Evolutionary conservation across 1,140 invertebrate species (phyloP).

Genomic region (Pogonomyrmex californicus): DNA sequence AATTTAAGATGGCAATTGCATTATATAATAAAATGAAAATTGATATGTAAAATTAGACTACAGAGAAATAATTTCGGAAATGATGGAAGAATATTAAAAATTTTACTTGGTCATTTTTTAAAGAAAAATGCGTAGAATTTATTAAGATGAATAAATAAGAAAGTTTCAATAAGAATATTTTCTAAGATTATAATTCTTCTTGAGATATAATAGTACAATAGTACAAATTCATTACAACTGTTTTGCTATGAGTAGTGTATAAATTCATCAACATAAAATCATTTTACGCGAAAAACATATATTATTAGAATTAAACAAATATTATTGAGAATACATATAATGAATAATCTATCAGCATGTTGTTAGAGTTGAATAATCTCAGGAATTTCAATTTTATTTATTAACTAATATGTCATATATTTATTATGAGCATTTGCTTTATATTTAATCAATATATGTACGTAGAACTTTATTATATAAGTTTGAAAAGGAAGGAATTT

Average conservation of each 20-base stretch:
- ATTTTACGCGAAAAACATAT: not conserved
- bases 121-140: not conserved
- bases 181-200: not conserved
- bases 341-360: not conserved
- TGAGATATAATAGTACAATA: not conserved
- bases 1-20: not conserved
- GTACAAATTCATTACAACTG: not conserved
- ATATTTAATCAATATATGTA: constrained; percentile 10
- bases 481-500: constrained; percentile 6
- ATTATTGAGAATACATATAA: not conserved
- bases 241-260: not conserved
- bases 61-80: too few species aligned
- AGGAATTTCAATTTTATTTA: constrained; percentile 2
- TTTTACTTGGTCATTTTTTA: too few species aligned
- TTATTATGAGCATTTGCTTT: constrained; percentile 4
- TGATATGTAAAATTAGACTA: too few species aligned
- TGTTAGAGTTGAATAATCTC: not conserved
- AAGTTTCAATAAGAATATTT: not conserved
- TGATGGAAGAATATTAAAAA: too few species aligned
- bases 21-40: too few species aligned
- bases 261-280: not conserved
- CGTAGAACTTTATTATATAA: not conserved
- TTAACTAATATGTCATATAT: constrained; percentile 13
- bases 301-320: not conserved
- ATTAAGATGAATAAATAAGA: not conserved